Evolutionary conservation across 2,797 vertebrate genomes (phyloP), one percentile per base, ranked within the genome.

Genomic region (Protonibea diacanthus): DNA sequence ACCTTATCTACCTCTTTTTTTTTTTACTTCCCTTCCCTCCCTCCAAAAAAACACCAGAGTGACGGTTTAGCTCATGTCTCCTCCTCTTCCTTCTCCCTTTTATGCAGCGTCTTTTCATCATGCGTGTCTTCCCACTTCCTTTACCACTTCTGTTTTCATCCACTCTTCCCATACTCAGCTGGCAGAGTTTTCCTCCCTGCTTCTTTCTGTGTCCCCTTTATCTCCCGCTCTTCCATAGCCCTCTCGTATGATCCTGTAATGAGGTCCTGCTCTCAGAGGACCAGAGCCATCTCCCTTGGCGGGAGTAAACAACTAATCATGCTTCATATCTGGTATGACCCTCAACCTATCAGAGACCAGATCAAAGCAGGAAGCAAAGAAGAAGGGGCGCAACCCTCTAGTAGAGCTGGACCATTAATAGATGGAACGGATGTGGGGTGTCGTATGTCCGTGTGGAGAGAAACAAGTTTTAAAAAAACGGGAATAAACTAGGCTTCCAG

Each of bases 281-380:
- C 64, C 29, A 29, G 21, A 78, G 71, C 62, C 74, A 63, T 83
- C 21, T 90, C 81, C 66, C 65, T 52, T 42, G 29, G 82, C 68
- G 55, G 82, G 57, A 78, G 74, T 86, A 88, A 88, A 86, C 87
- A 91, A 81, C 86, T 83, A 91, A 84, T 89, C 89, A 86, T 65
- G 52, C 69, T 49, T 82, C 85, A 71, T 81, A 77, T 75, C 72
- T 84, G 65, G 65, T 66, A 25, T 83, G 86, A 84, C 85, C 85
- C 78, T 65, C 51, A 80, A 87, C 85, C 86, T 88, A 77, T 86
- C 81, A 60, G 74, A 77, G 52, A 73, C 71, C 67, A 81, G 76
- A 91, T 91, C 83, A 93, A 92, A 93, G 89, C 61, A 71, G 58
- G 75, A 78, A 73, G 70, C 6, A 10, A 65, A 70, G 48, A 18